phyloP scores from a whole-genome alignment of 2,797 vertebrate genomes.

The Cuculus canorus region DNA sequence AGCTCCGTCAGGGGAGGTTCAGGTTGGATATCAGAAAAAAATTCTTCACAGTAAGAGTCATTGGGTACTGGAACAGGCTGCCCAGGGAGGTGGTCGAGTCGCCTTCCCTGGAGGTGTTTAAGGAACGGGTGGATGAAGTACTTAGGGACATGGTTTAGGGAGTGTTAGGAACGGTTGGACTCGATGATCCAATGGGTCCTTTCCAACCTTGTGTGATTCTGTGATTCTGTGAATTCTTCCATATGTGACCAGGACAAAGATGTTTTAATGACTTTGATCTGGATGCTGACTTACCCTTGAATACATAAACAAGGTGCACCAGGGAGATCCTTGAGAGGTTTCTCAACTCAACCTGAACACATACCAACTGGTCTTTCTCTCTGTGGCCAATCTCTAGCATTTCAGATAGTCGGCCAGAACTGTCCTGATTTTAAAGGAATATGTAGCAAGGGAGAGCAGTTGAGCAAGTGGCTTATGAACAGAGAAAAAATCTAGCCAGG shows the following conservation, averaged over 20 bases:
- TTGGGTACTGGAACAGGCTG: no score
- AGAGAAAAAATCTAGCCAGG: neutral
- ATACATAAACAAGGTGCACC: neutral
- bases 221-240: no score
- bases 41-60: no score
- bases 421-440: conserved; percentile 1
- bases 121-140: no score
- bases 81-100: no score
- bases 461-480: neutral
- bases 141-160: no score
- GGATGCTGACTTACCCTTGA: neutral
- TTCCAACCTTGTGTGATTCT: no score
- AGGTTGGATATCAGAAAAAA: no score
- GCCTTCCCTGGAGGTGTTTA: no score
- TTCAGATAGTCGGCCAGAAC: neutral
- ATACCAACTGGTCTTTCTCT: neutral
- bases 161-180: no score
- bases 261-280: neutral
- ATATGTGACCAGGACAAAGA: neutral
- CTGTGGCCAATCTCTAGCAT: neutral
- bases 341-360: neutral
- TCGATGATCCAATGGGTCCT: no score
- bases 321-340: neutral
- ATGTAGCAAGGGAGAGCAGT: neutral
- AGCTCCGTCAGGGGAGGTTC: no score